Evolutionary conservation across 1,140 invertebrate species (phyloP).

Genomic region (Caenorhabditis tropicalis): DNA sequence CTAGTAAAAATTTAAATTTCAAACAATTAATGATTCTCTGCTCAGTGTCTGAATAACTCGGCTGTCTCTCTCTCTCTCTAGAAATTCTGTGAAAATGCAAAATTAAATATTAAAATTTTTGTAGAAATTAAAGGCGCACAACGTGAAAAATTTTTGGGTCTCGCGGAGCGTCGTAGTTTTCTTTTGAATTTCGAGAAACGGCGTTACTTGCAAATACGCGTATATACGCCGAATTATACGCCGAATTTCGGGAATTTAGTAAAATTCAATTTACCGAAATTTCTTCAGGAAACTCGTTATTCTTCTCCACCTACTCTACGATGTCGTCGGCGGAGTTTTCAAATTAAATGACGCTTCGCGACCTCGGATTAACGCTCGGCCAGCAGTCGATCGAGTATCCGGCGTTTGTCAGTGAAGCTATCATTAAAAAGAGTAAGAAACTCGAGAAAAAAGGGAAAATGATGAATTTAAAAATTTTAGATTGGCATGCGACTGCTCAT

Average conservation of each 20-base stretch:
- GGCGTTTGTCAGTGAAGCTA: background rate
- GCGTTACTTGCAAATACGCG: background rate
- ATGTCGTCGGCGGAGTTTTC: background rate
- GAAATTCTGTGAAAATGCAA: background rate
- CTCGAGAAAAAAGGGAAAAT: background rate
- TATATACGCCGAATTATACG: background rate
- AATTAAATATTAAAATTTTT: background rate
- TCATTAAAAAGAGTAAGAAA: background rate
- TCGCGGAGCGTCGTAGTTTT: background rate
- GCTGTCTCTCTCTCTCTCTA: no score
- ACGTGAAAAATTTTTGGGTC: background rate
- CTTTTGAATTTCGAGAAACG: background rate
- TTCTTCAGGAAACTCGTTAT: background rate
- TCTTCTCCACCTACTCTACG: background rate
- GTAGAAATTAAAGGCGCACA: background rate
- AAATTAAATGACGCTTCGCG: background rate
- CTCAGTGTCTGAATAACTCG: no score
- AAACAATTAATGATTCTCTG: no score
- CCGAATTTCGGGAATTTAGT: no score
- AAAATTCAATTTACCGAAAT: background rate
- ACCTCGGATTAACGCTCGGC: background rate
- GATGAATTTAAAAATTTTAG: background rate
- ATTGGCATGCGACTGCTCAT: constrained; percentile 22
- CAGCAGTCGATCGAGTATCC: background rate
- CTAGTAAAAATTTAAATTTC: no score